phyloP scores from a whole-genome alignment of 1,140 invertebrate genomes.

The Drosophila cardini region DNA sequence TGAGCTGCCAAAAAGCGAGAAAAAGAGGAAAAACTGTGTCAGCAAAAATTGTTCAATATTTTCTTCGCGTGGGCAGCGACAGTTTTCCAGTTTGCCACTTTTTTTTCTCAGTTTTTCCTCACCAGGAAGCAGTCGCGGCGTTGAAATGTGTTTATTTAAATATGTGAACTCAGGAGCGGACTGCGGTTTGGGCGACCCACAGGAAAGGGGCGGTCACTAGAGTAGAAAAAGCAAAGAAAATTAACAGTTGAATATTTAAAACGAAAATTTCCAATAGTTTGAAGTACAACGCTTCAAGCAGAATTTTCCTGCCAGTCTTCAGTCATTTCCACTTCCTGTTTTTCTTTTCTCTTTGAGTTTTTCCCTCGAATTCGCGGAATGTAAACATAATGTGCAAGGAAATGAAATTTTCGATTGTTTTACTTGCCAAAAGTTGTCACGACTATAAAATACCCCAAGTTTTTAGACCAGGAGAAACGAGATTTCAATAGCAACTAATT shows the following conservation, averaged over 20 bases:
- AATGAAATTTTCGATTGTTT: constrained; percentile 18
- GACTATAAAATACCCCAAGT: not conserved
- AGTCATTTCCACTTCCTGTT: not conserved
- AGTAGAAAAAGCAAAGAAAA: not conserved
- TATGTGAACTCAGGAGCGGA: constrained; percentile 29
- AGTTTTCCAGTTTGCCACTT: constrained; percentile 44
- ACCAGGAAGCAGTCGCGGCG: constrained; percentile 41
- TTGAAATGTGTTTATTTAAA: constrained; percentile 50
- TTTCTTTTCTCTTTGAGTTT: constrained; percentile 5
- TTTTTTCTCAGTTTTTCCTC: too few relatives aligned
- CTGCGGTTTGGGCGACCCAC: not conserved
- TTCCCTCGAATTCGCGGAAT: not conserved
- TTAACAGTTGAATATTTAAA: not conserved
- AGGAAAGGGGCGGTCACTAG: not conserved
- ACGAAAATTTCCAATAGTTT: not conserved
- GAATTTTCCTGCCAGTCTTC: not conserved
- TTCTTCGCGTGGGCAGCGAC: constrained; percentile 51
- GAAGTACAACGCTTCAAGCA: not conserved
- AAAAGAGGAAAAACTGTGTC: constrained; percentile 45
- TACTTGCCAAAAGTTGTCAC: not conserved
- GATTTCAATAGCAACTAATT: not conserved
- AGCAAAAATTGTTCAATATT: constrained; percentile 48
- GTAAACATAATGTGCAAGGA: constrained; percentile 18
- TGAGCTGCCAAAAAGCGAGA: constrained; percentile 17
- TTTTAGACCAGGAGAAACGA: not conserved